phyloP scores from a whole-genome alignment of 2,113 vertebrate species.

The Taurulus bubalis region DNA sequence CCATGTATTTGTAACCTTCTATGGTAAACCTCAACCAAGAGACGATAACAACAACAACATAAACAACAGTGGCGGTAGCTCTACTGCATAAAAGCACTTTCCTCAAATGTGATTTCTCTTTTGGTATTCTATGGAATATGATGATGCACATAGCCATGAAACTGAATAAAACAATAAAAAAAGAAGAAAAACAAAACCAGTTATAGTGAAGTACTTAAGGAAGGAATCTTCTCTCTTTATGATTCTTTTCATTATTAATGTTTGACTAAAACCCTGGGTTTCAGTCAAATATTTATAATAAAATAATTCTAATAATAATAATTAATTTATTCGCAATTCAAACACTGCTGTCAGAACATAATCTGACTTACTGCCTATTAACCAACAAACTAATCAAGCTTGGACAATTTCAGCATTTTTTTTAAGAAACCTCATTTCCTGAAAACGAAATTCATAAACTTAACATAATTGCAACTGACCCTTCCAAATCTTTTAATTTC shows the following conservation, averaged over 20 bases:
- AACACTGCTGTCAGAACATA: conserved; percentile 23
- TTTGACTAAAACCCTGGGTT: not conserved
- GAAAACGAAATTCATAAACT: conserved; percentile 69
- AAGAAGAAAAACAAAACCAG: not conserved
- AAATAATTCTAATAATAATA: not conserved
- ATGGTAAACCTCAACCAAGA: conserved; percentile 36
- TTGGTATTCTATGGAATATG: not conserved
- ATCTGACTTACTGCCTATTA: conserved; percentile 52
- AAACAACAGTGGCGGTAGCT: not conserved
- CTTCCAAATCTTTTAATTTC: conserved; percentile 75
- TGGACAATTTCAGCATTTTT: conserved; percentile 45
- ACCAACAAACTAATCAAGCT: conserved; percentile 61
- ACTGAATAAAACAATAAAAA: not conserved
- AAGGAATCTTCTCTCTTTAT: not conserved
- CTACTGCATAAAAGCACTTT: not conserved
- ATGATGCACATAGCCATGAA: not conserved
- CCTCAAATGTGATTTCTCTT: not conserved
- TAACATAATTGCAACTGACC: conserved; percentile 76
- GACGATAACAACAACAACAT: conserved; percentile 20
- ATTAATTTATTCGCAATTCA: conserved; percentile 9
- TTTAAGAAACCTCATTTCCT: conserved; percentile 66
- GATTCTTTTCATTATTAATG: not conserved
- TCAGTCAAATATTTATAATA: not conserved
- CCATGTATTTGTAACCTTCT: conserved; percentile 46
- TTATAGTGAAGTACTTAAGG: not conserved